Conservation (phyloP, 2,113 vertebrate genomes). For the Egretta garzetta region DNA sequence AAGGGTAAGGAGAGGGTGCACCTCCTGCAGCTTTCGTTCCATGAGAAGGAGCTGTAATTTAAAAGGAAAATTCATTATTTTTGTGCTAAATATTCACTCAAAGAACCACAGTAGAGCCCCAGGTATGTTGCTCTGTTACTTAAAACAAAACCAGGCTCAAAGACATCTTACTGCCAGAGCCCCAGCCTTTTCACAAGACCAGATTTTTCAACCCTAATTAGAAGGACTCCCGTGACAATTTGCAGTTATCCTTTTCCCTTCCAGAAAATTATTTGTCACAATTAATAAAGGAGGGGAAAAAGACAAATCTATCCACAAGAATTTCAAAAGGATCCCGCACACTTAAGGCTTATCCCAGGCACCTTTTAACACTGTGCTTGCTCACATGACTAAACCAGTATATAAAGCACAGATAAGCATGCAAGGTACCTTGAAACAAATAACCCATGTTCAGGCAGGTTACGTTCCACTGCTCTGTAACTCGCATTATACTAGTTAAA, state of each 20-base stretch:
- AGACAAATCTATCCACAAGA: not conserved
- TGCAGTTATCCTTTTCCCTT: not conserved
- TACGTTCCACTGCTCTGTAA: not conserved
- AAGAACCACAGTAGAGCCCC: not conserved
- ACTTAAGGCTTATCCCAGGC: not conserved
- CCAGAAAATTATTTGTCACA: not conserved
- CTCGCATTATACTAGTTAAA: not conserved
- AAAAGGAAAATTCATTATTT: not conserved
- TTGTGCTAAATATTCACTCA: not conserved
- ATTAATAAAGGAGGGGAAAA: too few relatives aligned
- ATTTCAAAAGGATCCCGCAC: not conserved
- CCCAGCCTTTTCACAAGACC: not conserved
- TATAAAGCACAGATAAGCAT: not conserved
- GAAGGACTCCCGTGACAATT: not conserved
- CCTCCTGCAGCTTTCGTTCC: conserved; percentile 96
- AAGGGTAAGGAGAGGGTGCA: conserved; percentile 93
- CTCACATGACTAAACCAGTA: not conserved
- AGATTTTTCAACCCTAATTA: not conserved
- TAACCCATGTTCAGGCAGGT: not conserved
- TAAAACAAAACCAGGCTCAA: not conserved
- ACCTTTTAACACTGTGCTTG: not conserved
- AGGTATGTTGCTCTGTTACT: not conserved
- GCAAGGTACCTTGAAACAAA: not conserved
- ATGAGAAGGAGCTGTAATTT: conserved; percentile 87
- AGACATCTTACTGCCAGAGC: not conserved